Base-by-base conservation (phyloP, 2,888 invertebrate genomes). In the Drosophila birchii region DNA sequence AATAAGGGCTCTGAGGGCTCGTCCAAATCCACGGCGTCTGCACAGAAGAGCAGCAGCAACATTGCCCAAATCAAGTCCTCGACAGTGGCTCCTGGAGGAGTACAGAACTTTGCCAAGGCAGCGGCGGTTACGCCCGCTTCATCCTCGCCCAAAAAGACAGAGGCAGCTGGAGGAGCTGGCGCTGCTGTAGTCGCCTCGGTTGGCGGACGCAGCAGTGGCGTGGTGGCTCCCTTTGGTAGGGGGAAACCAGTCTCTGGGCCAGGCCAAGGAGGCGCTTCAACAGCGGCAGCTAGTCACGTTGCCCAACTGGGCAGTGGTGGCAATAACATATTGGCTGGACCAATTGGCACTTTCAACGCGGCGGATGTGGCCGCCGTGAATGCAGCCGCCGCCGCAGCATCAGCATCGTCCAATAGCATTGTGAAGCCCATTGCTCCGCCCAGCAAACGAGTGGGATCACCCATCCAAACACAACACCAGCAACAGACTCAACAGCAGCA, bases 81-180 rank as follows among this genome's bases (percentile, higher is more conserved):
- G 29, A 56, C 66, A 3, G 44, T 70, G n/a, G 29, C 58, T 20
- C 3, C 43, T 5, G 64, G 62, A 9, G 51, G 51, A n/a, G 54
- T 61, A 3, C 90, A 90, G 68, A 92, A 93, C 77, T 93, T 93
- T 79, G 93, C 75, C 16, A 84, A 86, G 58, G 49, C 94, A 36
- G 91, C 94, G 23, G 93, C 94, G 20, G 93, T 94, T 60, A 93
- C 94, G 85, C 93, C 34, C 14, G 20, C 34, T 2, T 20, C 51
- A 9, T 81, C 76, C 1, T 87, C 91, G 3, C 90, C 91, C 5
- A 91, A 91, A 54, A 91, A 91, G 49, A 54, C 80, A 2, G 90
- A 90, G 18, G 36, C 73, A 7, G 23, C 23, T 2, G 44, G 20
- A 51, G 51, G 20, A 51, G 34, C 34, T 20, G n/a, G 16, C 47